Evolutionary conservation across 2,888 invertebrate genomes (phyloP).

Genomic region (Aphodius sticticus): DNA sequence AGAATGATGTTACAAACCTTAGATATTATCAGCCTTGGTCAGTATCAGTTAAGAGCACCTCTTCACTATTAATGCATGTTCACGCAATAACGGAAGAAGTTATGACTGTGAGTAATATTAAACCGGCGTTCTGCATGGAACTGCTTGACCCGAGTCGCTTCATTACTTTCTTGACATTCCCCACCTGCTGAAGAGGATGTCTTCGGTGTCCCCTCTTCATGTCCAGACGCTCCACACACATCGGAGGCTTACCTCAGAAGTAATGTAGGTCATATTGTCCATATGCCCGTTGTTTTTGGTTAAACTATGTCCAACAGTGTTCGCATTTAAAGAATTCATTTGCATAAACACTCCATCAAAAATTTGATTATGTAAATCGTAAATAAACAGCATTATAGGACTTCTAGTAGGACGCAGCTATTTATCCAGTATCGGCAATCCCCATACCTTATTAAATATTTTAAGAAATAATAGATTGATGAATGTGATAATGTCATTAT

Average conservation of each 20-base stretch:
- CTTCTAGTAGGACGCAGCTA: no score
- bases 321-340: not conserved
- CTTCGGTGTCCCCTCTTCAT: conserved; percentile 17
- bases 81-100: conserved; percentile 5
- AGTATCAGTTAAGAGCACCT: not conserved
- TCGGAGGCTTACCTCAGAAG: not conserved
- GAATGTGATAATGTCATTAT: no score
- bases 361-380: no score
- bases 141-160: conserved; percentile 26
- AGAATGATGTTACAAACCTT: conserved; percentile 1
- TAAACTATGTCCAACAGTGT: not conserved
- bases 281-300: not conserved
- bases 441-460: no score
- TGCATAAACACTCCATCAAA: not conserved
- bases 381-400: no score
- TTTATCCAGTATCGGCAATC: no score
- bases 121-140: conserved; percentile 22
- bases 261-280: not conserved
- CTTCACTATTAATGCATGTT: conserved; percentile 10
- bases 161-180: conserved; percentile 31
- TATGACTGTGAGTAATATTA: not conserved
- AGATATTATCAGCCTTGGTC: not conserved
- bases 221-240: not conserved
- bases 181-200: conserved; percentile 18
- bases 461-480: no score